Percentiles rank a stretch among this genome's conserved stretches.
Conservation (phyloP, 2,797 vertebrate genomes). For the Pteronotus mesoamericanus region DNA sequence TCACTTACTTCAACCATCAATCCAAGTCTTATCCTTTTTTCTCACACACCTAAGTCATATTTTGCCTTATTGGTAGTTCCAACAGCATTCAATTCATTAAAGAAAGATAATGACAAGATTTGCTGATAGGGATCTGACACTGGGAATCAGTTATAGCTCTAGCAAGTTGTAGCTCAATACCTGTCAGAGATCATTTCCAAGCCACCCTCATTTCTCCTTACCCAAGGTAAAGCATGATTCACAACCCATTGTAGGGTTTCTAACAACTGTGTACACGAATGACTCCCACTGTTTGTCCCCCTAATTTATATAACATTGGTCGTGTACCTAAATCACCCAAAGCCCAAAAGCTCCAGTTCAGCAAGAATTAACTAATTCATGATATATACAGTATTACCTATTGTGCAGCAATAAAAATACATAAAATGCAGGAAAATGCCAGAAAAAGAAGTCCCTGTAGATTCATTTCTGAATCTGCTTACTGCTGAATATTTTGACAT, state of each 20-base stretch:
- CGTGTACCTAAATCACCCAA: not conserved
- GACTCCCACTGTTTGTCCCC: not conserved
- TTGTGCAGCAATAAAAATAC: not conserved
- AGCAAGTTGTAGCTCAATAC: not conserved
- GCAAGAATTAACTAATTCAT: constrained; percentile 17
- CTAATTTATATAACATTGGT: not conserved
- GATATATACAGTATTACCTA: not conserved
- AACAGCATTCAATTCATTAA: not conserved
- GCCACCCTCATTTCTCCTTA: not conserved
- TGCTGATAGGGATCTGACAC: not conserved
- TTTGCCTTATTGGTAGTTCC: not conserved
- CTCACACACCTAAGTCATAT: not conserved
- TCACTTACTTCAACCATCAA: not conserved
- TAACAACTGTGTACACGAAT: not conserved
- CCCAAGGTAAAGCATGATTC: not conserved
- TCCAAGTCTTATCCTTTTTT: not conserved
- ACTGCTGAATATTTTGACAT: not conserved
- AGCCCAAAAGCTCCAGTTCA: not conserved
- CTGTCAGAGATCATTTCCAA: not conserved
- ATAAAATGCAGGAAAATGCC: not conserved
- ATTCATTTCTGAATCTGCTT: constrained; percentile 27
- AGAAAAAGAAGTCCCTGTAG: not conserved
- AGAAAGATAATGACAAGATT: not conserved
- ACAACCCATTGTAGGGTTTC: not conserved
- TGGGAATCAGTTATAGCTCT: not conserved